Conservation (phyloP, 1,140 invertebrate genomes). For the Drosophila punjabiensis region DNA sequence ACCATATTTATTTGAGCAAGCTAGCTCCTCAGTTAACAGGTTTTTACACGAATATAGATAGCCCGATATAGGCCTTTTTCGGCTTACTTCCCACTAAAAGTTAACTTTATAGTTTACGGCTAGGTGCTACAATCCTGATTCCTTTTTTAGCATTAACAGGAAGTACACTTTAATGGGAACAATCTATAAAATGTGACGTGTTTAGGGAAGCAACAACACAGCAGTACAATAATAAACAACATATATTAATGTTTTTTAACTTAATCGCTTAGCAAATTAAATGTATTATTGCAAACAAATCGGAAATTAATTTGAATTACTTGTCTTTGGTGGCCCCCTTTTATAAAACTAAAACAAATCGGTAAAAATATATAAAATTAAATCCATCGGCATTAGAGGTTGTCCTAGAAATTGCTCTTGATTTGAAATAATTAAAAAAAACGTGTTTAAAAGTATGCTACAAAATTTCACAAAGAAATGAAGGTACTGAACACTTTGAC, state of each 20-base stretch:
- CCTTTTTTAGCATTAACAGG: slow-evolving; percentile 26
- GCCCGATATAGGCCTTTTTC: slow-evolving; percentile 12
- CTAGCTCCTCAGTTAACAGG: slow-evolving; percentile 32
- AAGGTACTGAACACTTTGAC: neutral
- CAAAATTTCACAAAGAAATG: neutral
- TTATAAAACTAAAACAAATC: neutral
- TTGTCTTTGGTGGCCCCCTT: too few species aligned
- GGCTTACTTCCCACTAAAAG: slow-evolving; percentile 11
- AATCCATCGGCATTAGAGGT: too few species aligned
- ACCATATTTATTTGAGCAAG: slow-evolving; percentile 59
- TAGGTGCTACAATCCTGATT: slow-evolving; percentile 7
- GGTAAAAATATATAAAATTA: neutral
- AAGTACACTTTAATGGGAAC: slow-evolving; percentile 32
- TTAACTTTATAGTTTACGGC: slow-evolving; percentile 15
- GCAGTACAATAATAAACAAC: slow-evolving; percentile 25
- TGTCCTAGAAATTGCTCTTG: neutral
- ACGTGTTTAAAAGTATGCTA: neutral
- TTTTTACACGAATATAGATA: slow-evolving; percentile 19
- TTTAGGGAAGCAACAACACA: slow-evolving; percentile 69
- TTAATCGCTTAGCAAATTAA: slow-evolving; percentile 44
- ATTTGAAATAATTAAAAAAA: neutral
- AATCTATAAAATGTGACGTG: slow-evolving; percentile 58
- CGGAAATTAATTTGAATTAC: neutral
- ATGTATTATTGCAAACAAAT: slow-evolving; percentile 37
- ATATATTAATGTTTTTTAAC: slow-evolving; percentile 32